phyloP scores from a whole-genome alignment of 1,140 invertebrate species.

The Leptinotarsa texana region DNA sequence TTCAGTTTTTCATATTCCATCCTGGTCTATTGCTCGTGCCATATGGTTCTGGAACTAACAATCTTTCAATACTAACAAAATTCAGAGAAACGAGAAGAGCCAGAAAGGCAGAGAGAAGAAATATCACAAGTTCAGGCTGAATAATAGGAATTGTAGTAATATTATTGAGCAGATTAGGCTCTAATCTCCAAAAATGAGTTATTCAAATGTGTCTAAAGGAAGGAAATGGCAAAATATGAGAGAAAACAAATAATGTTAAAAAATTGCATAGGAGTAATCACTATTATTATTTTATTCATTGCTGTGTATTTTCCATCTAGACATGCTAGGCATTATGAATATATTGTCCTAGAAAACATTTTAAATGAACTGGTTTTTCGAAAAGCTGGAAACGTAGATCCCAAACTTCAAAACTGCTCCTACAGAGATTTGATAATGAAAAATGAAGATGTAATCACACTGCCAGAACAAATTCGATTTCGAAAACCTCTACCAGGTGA shows the following conservation, averaged over 20 bases:
- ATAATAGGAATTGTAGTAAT: too few species aligned
- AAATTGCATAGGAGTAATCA: conserved; percentile 20
- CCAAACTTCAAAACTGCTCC: conserved; percentile 42
- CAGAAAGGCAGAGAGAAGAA: too few species aligned
- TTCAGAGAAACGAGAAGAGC: too few species aligned
- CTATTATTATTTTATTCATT: conserved; percentile 36
- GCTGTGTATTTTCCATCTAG: conserved; percentile 47
- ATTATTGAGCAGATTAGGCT: too few species aligned
- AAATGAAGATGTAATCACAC: conserved; percentile 38
- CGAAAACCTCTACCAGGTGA: conserved; percentile 33
- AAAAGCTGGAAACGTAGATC: conserved; percentile 13
- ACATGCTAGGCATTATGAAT: conserved; percentile 48
- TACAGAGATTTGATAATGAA: conserved; percentile 44
- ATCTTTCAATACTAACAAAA: too few species aligned
- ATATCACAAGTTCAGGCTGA: too few species aligned
- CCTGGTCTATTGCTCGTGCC: too few species aligned
- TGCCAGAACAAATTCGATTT: conserved; percentile 28
- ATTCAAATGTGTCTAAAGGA: too few species aligned
- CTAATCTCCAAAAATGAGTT: too few species aligned
- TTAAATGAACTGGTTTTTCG: conserved; percentile 36
- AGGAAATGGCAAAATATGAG: too few species aligned
- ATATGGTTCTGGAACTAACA: too few species aligned
- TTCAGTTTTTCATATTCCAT: too few species aligned
- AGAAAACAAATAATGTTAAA: conserved; percentile 17
- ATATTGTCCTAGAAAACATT: conserved; percentile 39